These are phyloP conservation scores for Sandelia bainsii DNA, from an alignment of 2,797 vertebrate genomes.

Conservation along the genomic window DNA sequence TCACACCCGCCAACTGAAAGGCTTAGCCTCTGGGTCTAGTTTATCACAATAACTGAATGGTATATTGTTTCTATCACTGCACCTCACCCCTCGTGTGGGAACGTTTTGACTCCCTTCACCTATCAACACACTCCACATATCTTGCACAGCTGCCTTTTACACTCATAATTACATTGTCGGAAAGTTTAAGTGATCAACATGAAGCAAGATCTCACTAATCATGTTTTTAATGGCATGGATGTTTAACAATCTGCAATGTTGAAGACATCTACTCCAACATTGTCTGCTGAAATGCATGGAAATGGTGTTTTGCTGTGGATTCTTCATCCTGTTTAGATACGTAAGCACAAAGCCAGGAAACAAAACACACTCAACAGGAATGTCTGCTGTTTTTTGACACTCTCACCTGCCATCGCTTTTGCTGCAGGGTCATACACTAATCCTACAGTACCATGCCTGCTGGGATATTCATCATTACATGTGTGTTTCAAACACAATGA, in stretches of 20 bases:
- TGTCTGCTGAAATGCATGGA: conserved; percentile 60
- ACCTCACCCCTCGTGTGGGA: conserved; percentile 7
- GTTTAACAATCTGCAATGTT: conserved; percentile 34
- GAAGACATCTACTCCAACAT: conserved; percentile 36
- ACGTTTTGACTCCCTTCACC: conserved; percentile 7
- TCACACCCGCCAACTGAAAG: conserved; percentile 14
- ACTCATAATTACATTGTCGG: neutral
- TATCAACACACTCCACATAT: conserved; percentile 22
- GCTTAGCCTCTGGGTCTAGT: neutral
- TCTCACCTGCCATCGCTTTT: conserved; percentile 65
- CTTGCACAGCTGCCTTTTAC: conserved; percentile 5
- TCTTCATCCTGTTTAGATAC: conserved; percentile 63
- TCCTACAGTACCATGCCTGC: conserved; percentile 50
- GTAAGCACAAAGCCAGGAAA: conserved; percentile 65
- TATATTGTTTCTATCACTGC: conserved; percentile 17
- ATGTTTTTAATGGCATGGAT: conserved; percentile 49
- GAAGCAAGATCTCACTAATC: conserved; percentile 33
- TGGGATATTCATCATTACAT: conserved; percentile 53
- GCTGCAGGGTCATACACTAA: conserved; percentile 69
- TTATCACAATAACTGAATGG: neutral
- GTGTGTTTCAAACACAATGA: conserved; percentile 68
- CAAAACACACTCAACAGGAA: conserved; percentile 46
- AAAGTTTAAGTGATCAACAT: neutral
- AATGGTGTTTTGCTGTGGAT: conserved; percentile 58
- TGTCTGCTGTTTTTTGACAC: conserved; percentile 45